Evolutionary conservation across 2,113 vertebrate species (phyloP).

Genomic region (Sialia sialis): DNA sequence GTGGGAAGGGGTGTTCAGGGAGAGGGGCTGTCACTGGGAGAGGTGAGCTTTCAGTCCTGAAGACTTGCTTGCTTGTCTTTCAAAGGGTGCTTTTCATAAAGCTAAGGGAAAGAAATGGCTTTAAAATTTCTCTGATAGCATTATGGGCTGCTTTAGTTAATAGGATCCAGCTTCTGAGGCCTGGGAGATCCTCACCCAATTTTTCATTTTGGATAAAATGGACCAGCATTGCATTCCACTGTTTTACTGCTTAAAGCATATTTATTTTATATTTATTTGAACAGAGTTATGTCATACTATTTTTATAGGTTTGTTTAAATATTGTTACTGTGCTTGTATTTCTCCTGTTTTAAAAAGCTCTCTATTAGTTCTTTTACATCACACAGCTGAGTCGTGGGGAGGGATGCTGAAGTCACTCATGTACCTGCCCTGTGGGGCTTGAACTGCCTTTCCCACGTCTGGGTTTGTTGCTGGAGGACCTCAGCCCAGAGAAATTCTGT

Average conservation of each 20-base stretch:
- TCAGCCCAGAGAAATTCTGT: background rate
- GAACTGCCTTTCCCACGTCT: background rate
- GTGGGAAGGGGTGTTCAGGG: background rate
- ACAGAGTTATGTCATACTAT: constrained; percentile 76
- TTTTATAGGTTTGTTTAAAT: constrained; percentile 81
- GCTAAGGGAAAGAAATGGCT: background rate
- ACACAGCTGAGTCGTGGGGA: background rate
- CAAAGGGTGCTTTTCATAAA: constrained; percentile 26
- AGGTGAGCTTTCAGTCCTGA: background rate
- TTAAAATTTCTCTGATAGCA: background rate
- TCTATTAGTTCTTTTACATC: constrained; percentile 56
- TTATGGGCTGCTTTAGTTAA: constrained; percentile 10
- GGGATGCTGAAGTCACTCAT: fast-evolving
- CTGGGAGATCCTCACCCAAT: background rate
- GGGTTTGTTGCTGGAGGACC: background rate
- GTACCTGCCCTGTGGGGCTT: background rate
- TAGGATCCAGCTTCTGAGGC: background rate
- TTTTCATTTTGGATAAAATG: constrained; percentile 23
- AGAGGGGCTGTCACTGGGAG: background rate
- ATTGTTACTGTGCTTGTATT: constrained; percentile 71
- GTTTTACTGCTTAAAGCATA: constrained; percentile 72
- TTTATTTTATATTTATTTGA: constrained; percentile 86
- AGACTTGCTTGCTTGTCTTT: constrained; percentile 18
- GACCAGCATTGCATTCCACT: constrained; percentile 76
- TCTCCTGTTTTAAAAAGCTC: constrained; percentile 65